Evolutionary conservation across 2,113 vertebrate species (phyloP), one percentile per base, ranked within the genome.

Genomic region (Pangasianodon hypophthalmus): DNA sequence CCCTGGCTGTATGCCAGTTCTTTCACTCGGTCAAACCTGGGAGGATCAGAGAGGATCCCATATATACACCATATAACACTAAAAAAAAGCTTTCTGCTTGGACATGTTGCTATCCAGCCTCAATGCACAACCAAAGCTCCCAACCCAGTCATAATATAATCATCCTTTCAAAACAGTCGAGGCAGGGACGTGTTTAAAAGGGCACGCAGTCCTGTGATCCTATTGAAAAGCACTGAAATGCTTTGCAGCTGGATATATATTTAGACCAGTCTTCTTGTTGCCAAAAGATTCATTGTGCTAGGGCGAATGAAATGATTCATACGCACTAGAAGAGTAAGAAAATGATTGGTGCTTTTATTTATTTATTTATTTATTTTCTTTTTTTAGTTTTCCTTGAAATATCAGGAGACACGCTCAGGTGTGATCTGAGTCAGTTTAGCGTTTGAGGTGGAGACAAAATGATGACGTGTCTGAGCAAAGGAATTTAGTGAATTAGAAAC

Each of bases 161-260:
- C 56, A 48, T 84, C 81, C 54, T 75, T 91, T 93, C 88, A 93
- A 88, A 88, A 90, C 37, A 87, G 84, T 86, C 54, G 52, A 77
- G 41, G 58, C 88, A 88, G 88, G 88, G 71, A 83, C 50, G 86
- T 14, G 56, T 88, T 90, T 80, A 80, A 92, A 94, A 93, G 91
- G 94, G 9, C 90, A 91, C 48, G 79, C 73, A 56, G 29, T 93
- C 91, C 73, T 44, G 52, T 80, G 94, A 94, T 90, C 88, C 90
- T 81, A 93, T 87, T 94, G 90, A 94, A 94, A 92, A 83, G 84
- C 88, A 92, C 73, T 92, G 88, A 94, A 94, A 93, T 73, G 75
- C 85, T 79, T 41, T 62, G 58, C 64, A 26, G 80, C 58, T 89
- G 83, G 80, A 88, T 87, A 86, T 89, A 89, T 86, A 91, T 91